Conservation (phyloP, 2,113 vertebrate species). For the Sinocyclocheilus anshuiensis region DNA sequence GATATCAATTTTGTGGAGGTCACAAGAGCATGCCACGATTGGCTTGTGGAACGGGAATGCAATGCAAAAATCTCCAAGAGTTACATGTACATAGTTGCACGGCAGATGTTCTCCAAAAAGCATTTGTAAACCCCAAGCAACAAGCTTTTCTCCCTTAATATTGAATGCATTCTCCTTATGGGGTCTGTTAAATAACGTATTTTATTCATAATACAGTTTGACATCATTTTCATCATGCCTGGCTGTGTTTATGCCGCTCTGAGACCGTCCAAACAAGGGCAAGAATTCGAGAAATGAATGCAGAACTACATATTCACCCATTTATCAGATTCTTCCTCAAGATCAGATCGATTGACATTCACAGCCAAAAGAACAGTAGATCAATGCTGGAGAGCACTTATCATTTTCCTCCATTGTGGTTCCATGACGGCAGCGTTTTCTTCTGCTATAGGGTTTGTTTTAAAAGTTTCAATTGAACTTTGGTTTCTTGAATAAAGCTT, state of each 20-base stretch:
- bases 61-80: background rate
- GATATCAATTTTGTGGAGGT: background rate
- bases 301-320: background rate
- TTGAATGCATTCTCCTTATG: constrained; percentile 15
- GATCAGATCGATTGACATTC: constrained; percentile 38
- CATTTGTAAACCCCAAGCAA: background rate
- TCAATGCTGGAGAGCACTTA: constrained; percentile 26
- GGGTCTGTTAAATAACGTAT: constrained; percentile 3
- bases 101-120: background rate
- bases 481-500: background rate
- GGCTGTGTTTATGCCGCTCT: background rate
- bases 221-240: background rate
- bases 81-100: background rate
- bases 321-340: constrained; percentile 8
- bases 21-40: background rate
- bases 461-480: constrained; percentile 13
- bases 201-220: constrained; percentile 28
- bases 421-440: background rate
- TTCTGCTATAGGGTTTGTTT: background rate
- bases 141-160: background rate
- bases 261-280: background rate
- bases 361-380: constrained; percentile 7
- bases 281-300: background rate
- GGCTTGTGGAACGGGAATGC: background rate
- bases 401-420: background rate